Base-by-base conservation (phyloP, 2,797 vertebrate genomes). In the Xerus rutilus region DNA sequence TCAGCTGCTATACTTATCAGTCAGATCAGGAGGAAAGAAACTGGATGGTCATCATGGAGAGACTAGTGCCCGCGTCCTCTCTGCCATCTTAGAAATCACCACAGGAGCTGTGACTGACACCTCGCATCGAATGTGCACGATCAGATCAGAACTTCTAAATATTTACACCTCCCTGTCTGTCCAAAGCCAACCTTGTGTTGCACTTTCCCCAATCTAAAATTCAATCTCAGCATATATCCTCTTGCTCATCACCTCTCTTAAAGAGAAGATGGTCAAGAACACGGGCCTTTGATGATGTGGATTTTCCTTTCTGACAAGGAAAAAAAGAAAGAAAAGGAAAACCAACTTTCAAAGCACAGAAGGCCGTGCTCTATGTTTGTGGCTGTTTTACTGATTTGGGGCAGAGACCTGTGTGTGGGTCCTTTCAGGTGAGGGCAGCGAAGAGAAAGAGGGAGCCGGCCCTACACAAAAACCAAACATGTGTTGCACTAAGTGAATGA, bases 351-450 rank as follows among this genome's bases (percentile, higher is more conserved):
- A 5, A 77, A 28, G 14, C 7, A 73, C 32, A 43, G 25, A 32
- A 82, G 23, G 8, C 9, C 8, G 32, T 32, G 52, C 62, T 89
- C 76, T 20, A 10, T 21, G 6, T 54, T 13, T 73, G 52, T 15
- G 23, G 43, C 47, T 20, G 13, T 9, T 64, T 79, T 12, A 3
- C 6, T 30, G 4, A 20, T 62, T 59, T 17, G 17, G 25, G 39
- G 10, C 43, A 73, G 35, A 83, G 30, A 30, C 2, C 3, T 1
- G 0, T 1, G 1, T 0, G 32, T 1, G n/a, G n/a, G 12, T n/a
- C 62, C 13, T 28, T 1, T 20, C 4, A 70, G 69, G 25, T 35
- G 45, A 39, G 7, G 3, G 7, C 13, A 54, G 13, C 23, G 39
- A 47, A 15, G 17, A 54, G 59, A 30, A 74, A 69, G 32, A 57